A percentile compares a stretch with the other conserved stretches of the same genome.
These are phyloP conservation scores for Aptenodytes patagonicus DNA, from an alignment of 2,113 vertebrate genomes.

Conservation along the genomic window DNA sequence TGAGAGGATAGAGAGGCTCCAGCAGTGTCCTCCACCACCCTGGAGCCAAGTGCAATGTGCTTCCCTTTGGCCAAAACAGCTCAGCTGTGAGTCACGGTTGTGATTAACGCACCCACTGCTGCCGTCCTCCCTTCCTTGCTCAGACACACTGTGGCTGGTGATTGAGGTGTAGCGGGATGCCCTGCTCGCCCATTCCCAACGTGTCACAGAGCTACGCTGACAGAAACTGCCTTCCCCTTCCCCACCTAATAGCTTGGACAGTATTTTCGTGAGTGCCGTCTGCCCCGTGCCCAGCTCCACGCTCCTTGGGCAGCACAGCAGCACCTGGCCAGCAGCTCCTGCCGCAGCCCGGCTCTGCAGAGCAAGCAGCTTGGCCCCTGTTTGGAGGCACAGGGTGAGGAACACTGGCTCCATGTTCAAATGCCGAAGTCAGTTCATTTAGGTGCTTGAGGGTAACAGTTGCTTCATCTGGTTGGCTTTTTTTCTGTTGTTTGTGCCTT, in stretches of 20 bases:
- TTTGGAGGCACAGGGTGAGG: neutral
- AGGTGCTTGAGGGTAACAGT: slow-evolving; percentile 39
- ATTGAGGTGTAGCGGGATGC: neutral
- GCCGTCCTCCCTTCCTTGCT: neutral
- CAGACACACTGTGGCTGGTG: neutral
- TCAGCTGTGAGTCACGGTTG: neutral
- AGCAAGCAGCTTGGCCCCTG: neutral
- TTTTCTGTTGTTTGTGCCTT: neutral
- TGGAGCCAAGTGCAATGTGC: neutral
- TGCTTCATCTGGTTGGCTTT: slow-evolving; percentile 34
- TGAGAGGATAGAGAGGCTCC: neutral
- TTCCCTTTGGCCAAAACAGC: neutral
- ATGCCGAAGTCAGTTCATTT: slow-evolving; percentile 10
- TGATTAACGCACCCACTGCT: fast-evolving
- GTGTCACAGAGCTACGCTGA: neutral
- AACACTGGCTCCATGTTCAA: neutral
- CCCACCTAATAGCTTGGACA: neutral
- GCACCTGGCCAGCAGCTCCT: neutral
- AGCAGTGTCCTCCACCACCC: neutral
- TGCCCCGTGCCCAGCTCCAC: neutral
- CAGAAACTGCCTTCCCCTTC: neutral
- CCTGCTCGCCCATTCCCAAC: neutral
- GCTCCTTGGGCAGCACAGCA: neutral
- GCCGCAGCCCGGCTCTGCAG: neutral
- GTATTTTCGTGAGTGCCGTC: fast-evolving